Conservation (phyloP, 64 coral and sea anemone genomes). For the Cladopsammia gracilis region DNA sequence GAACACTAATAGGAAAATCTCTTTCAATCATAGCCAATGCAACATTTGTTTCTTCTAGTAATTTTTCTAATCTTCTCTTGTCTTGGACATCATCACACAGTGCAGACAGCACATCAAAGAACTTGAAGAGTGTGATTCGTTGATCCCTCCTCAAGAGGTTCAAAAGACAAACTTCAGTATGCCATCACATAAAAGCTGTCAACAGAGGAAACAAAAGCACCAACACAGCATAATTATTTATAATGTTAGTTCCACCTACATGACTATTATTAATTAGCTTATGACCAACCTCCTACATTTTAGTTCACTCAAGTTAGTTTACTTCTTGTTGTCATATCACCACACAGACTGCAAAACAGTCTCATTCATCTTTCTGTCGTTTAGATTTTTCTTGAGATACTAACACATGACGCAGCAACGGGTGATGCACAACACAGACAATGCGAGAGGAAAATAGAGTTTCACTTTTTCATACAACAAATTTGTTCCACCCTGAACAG, state of each 20-base stretch:
- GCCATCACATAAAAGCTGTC: constrained; percentile 48
- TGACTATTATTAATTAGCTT: too few relatives aligned
- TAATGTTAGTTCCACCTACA: background rate
- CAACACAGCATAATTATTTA: background rate
- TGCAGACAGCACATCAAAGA: constrained; percentile 51
- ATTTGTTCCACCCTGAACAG: too few relatives aligned
- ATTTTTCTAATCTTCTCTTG: background rate
- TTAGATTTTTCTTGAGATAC: too few relatives aligned
- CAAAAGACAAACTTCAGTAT: constrained; percentile 68
- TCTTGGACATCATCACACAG: constrained; percentile 53
- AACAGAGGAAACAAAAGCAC: background rate
- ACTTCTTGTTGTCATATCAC: too few relatives aligned
- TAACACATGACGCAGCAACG: too few relatives aligned
- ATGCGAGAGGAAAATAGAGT: too few relatives aligned
- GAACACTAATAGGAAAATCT: constrained; percentile 62
- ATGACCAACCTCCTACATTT: too few relatives aligned
- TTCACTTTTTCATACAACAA: too few relatives aligned
- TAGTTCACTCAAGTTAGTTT: too few relatives aligned
- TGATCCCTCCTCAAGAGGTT: constrained; percentile 49
- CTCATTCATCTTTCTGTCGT: too few relatives aligned
- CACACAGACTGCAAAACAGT: too few relatives aligned
- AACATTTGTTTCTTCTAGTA: constrained; percentile 48
- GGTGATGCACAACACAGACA: too few relatives aligned
- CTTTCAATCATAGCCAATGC: constrained; percentile 52
- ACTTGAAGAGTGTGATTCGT: constrained; percentile 49